Conservation (phyloP, 1,140 invertebrate species). For the Oreohelix idahoensis region DNA sequence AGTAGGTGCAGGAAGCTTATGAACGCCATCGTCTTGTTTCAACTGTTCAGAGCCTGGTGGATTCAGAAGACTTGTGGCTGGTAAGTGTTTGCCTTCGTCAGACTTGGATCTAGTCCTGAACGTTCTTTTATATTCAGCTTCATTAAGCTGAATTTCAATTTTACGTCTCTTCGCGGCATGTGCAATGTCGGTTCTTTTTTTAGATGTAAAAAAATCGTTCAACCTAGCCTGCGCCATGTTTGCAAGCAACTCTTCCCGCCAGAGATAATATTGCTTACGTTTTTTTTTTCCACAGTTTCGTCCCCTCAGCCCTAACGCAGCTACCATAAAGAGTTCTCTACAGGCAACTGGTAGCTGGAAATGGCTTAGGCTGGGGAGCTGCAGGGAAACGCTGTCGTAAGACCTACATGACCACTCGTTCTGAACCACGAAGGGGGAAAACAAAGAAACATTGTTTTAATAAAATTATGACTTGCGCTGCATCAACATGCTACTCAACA, state of each 20-base stretch:
- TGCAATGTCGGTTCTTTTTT: conserved; percentile 48
- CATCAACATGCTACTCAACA: no score
- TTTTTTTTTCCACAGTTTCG: not conserved
- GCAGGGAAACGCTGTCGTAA: no score
- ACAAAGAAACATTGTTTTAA: no score
- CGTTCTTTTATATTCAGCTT: conserved; percentile 38
- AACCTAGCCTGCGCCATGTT: conserved; percentile 61
- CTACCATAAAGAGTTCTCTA: no score
- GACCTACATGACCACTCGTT: no score
- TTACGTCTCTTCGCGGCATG: conserved; percentile 65
- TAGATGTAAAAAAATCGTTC: conserved; percentile 58
- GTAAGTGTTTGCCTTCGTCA: not conserved
- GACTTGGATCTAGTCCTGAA: conserved; percentile 21
- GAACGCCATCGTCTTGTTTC: not conserved
- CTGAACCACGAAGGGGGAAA: no score
- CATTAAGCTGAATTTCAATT: conserved; percentile 45
- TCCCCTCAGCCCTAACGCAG: no score
- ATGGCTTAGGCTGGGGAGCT: no score
- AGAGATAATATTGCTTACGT: not conserved
- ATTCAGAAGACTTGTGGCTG: not conserved
- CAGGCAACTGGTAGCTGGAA: no score
- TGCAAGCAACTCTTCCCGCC: conserved; percentile 32
- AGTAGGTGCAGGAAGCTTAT: not conserved
- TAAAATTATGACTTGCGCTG: no score
- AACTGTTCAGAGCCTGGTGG: not conserved